Conservation (phyloP, 2,113 vertebrate genomes). For the Mesoclemmys tuberculata region DNA sequence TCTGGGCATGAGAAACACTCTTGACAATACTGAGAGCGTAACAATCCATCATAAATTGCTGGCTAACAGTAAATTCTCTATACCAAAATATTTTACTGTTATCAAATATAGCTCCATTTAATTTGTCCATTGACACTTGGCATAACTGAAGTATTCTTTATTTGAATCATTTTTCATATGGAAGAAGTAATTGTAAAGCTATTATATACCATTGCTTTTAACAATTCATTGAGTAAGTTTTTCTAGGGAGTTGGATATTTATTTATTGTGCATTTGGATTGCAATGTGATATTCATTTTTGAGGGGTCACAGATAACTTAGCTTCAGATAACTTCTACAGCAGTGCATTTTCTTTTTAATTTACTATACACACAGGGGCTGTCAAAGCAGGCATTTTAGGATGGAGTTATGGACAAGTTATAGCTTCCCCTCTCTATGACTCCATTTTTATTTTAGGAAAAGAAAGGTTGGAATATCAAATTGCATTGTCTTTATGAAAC, state of each 20-base stretch:
- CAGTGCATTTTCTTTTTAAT: background rate
- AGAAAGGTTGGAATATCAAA: background rate
- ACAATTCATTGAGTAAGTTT: background rate
- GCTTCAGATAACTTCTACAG: background rate
- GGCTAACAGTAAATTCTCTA: background rate
- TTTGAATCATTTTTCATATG: background rate
- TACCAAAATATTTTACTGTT: background rate
- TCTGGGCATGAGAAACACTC: background rate
- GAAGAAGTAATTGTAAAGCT: background rate
- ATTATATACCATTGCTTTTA: accelerated
- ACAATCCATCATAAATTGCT: accelerated
- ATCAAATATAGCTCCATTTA: background rate
- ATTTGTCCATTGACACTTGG: background rate
- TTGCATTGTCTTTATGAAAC: accelerated
- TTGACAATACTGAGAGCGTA: background rate
- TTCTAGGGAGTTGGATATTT: background rate
- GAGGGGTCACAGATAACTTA: background rate
- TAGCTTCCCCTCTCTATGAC: background rate
- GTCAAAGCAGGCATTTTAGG: accelerated
- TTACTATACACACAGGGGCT: accelerated
- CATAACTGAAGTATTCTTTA: background rate
- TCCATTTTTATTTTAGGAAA: background rate
- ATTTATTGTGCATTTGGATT: background rate
- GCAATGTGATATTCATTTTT: background rate
- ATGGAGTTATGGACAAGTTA: background rate